Percentiles rank a stretch among this genome's conserved stretches.
Evolutionary conservation across 2,888 invertebrate species (phyloP).

Genomic region (Andrena dorsata): DNA sequence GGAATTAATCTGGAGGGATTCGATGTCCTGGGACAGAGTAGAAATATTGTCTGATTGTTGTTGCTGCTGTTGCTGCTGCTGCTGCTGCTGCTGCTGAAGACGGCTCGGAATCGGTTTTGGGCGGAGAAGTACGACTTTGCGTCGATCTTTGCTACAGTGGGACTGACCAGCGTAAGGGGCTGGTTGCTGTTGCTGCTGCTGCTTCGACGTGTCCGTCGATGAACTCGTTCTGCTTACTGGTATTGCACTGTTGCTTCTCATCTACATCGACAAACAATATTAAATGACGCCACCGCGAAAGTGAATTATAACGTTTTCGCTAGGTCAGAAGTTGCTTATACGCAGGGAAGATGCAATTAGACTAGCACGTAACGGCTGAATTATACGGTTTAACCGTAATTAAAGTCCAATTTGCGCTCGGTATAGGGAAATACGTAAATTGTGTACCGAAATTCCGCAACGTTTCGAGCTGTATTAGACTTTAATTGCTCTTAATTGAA

Average conservation of each 20-base stretch:
- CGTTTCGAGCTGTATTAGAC: constrained; percentile 29
- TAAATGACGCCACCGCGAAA: too few relatives aligned
- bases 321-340: constrained; percentile 24
- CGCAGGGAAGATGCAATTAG: constrained; percentile 20
- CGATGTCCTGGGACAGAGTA: constrained; percentile 82
- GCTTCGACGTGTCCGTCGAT: constrained; percentile 78
- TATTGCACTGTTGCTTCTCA: constrained; percentile 71
- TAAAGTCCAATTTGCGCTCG: constrained; percentile 43
- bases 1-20: constrained; percentile 83
- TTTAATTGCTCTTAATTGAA: constrained; percentile 45
- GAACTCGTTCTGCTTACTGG: constrained; percentile 78
- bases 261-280: constrained; percentile 56
- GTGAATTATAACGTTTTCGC: not conserved
- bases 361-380: constrained; percentile 13
- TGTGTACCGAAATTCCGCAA: constrained; percentile 15
- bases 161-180: constrained; percentile 68
- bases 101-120: constrained; percentile 88
- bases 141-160: constrained; percentile 82
- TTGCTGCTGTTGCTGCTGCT: constrained; percentile 74
- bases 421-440: constrained; percentile 20
- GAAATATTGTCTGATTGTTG: constrained; percentile 78
- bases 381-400: constrained; percentile 43
- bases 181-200: constrained; percentile 68
- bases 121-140: constrained; percentile 84
- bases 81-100: constrained; percentile 80